Base-by-base conservation (phyloP, 2,113 vertebrate genomes). In the Leptodactylus fuscus region DNA sequence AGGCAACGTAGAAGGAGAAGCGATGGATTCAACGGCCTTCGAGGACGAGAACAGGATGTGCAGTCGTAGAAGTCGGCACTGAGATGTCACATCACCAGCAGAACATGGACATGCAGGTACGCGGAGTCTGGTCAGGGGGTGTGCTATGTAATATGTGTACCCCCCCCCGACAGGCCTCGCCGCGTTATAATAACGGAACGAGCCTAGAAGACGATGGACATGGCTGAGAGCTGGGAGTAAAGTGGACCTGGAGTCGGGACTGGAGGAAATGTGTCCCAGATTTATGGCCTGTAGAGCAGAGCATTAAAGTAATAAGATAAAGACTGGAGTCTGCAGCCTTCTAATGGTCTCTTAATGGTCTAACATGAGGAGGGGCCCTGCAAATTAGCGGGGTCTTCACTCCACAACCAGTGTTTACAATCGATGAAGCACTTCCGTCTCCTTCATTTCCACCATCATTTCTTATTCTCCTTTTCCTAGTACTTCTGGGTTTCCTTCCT, bases 271-370 rank as follows among this genome's bases (percentile, higher is more conserved):
- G 51, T 74, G 27, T 77, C 73, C 73, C 74, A 77, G 82, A 85
- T 85, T 85, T 85, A 85, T 85, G 82, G 73, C 82, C 18, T 71
- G 65, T 15, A 67, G 34, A 48, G 62, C 16, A 81, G 55, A 69
- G 80, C 80, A 53, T 85, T 51, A 44, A 85, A 77, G 58, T 77
- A 76, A 62, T 67, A 71, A 82, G 58, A 82, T 82, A 32, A n/a
- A 84, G 82, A 67, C 82, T 77, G 53, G 41, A 76, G 82, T 51
- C 74, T 85, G 82, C 82, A 76, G 73, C 20, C 73, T 67, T 73
- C 82, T 85, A 85, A 85, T 85, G 82, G 82, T n/a, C 27, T 77
- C 82, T 62, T 85, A 85, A 85, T 85, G 82, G 58, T 49, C 82
- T 69, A 41, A 77, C 36, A 85, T 38, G 5, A 77, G 71, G 82